These are phyloP conservation scores for Hydrotaea cyrtoneurina DNA, from an alignment of 2,888 invertebrate species.

Conservation along the genomic window DNA sequence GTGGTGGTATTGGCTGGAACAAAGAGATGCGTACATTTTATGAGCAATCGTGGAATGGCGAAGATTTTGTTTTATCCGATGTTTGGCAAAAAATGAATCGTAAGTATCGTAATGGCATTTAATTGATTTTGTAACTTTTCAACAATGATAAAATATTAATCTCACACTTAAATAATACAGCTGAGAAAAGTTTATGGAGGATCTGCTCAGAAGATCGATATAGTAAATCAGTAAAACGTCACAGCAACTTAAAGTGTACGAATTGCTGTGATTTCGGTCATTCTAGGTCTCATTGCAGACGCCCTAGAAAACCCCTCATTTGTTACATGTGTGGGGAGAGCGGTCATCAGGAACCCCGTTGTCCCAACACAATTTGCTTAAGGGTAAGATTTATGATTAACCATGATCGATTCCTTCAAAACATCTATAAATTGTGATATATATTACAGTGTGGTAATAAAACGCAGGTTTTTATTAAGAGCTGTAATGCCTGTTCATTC, in stretches of 20 bases:
- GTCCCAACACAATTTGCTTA: conserved; percentile 86
- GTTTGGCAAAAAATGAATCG: conserved; percentile 85
- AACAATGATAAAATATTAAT: too few relatives aligned
- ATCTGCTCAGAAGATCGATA: conserved; percentile 76
- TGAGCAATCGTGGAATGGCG: conserved; percentile 85
- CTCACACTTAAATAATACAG: conserved; percentile 43
- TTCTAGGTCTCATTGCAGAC: conserved; percentile 83
- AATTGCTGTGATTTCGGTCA: conserved; percentile 86
- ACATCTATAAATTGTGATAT: background rate
- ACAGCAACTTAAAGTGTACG: conserved; percentile 82
- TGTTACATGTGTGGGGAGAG: conserved; percentile 87
- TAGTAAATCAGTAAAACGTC: conserved; percentile 70
- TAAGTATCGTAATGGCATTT: conserved; percentile 79
- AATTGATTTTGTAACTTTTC: too few relatives aligned
- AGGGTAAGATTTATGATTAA: conserved; percentile 85
- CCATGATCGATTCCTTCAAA: too few relatives aligned
- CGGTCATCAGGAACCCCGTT: conserved; percentile 86
- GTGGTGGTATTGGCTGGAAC: conserved; percentile 76
- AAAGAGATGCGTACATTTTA: conserved; percentile 85
- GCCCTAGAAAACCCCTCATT: conserved; percentile 82
- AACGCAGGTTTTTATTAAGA: conserved; percentile 83
- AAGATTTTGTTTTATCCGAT: conserved; percentile 83
- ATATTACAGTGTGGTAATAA: conserved; percentile 85
- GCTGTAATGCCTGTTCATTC: conserved; percentile 84
- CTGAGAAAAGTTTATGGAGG: conserved; percentile 74